Base-by-base conservation (phyloP, 2,797 vertebrate genomes). In the Enteromius anoplus region DNA sequence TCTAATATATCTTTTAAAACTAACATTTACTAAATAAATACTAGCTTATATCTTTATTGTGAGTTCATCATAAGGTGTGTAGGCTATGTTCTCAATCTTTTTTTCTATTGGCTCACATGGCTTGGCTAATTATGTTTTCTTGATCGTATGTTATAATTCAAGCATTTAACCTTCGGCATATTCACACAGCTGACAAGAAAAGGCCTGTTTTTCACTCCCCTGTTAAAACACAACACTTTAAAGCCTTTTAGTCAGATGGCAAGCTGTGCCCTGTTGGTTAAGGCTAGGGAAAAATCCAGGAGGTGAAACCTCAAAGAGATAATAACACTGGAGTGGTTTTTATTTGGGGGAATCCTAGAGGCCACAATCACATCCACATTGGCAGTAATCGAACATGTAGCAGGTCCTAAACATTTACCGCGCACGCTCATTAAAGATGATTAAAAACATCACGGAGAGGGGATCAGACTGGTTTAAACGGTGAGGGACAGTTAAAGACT, bases 391-490 rank as follows among this genome's bases (percentile, higher is more conserved):
- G 84, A 84, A 85, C 82, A 80, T 86, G 85, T 87, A 62, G 64
- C 88, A 86, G 86, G 78, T 82, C 49, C 78, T 85, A 80, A 87
- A 88, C 82, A 60, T 87, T 84, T 84, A 85, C 84, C 80, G 75
- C 82, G 55, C 85, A 65, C 78, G 82, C 70, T 86, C 85, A 86
- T 86, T 87, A 89, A 77, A 60, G 45, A 26, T 85, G 70, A 89
- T 90, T 87, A 83, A 84, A 86, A 87, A 84, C 86, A 87, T 84
- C 37, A 72, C 17, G 58, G 73, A 78, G 47, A 66, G 14, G 19
- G 17, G 12, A 65, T 76, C 47, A 80, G 34, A 26, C 65, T 79
- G 80, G 75, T 79, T 80, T 73, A 75, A 75, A 37, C 42, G 32
- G 60, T 29, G 21, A 81, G 19, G 49, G 34, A 75, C 81, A 75